phyloP scores from a whole-genome alignment of 92 coral and sea anemone species.

The Zoanthus sansibaricus region DNA sequence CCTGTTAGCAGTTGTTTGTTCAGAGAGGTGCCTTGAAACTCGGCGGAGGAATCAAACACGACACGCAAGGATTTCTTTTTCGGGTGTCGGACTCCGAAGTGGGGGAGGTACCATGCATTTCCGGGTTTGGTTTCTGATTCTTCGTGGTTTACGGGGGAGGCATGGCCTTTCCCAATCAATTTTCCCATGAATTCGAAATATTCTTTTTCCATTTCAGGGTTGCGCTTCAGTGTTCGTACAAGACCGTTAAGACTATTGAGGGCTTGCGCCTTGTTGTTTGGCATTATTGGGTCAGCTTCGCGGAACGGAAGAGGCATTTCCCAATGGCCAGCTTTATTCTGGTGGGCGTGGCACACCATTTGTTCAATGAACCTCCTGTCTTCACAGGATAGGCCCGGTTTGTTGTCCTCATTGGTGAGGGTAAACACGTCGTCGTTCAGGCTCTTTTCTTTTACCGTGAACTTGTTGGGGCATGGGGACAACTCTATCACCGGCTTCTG shows the following conservation, averaged over 20 bases:
- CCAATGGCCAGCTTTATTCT: constrained; percentile 69
- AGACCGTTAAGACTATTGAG: constrained; percentile 58
- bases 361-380: constrained; percentile 54
- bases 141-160: constrained; percentile 23
- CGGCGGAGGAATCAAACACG: not conserved
- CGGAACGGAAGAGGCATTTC: constrained; percentile 82
- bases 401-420: constrained; percentile 45
- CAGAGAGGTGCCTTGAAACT: not conserved
- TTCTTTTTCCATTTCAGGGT: constrained; percentile 69
- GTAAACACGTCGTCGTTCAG: constrained; percentile 26
- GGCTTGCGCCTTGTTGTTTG: constrained; percentile 72
- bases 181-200: constrained; percentile 73
- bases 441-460: constrained; percentile 43
- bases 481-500: not conserved
- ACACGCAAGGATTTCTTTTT: not conserved
- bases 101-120: constrained; percentile 46
- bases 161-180: constrained; percentile 44
- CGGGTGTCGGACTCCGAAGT: constrained; percentile 10
- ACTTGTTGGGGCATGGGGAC: constrained; percentile 56
- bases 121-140: constrained; percentile 1
- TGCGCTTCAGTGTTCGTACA: constrained; percentile 49
- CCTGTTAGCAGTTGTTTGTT: not conserved
- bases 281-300: constrained; percentile 47
- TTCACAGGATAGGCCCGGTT: constrained; percentile 50
- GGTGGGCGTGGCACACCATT: constrained; percentile 61